Base-by-base conservation (phyloP, 2,888 invertebrate genomes). In the Fabriciana adippe region DNA sequence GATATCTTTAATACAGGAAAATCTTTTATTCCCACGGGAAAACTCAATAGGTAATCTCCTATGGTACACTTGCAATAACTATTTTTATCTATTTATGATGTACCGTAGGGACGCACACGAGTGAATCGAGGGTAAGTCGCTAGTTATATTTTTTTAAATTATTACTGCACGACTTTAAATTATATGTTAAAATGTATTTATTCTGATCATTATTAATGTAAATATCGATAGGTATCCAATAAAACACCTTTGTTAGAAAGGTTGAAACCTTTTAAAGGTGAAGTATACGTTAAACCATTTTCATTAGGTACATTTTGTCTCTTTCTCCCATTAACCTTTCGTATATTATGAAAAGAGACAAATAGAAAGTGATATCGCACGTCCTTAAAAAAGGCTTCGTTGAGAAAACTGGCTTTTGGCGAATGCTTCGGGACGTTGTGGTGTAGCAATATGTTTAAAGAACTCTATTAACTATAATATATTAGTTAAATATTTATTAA, bases 371-470 rank as follows among this genome's bases (percentile, higher is more conserved):
- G 84, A 84, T 82, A 82, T 82, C 80, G 76, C 76, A 79, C 85
- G 83, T 86, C 90, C 84, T 85, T 74, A 84, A 80, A 79, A 82
- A 87, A 91, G 90, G 89, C 89, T 90, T 87, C 79, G 80, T 79
- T 74, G 80, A 81, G 85, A 79, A 88, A 90, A 90, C 92, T 84
- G 87, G 90, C 90, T 90, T 84, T 79, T 75, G 76, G 70, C 74
- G 83, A 89, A 90, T 87, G 90, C 88, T 91, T 74, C 91, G 92
- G 92, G 92, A 92, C 83, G 86, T 73, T 73, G 75, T 41, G 11
- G 35, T 41, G 35, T 16, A 3, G 6, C 45, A n/a, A 57, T 21
- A 47, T 47, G 14, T 18, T 18, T 14, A 53, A 15, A 26, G 5
- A 21, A 5, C 35, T 16, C 8, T 53, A 53, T 8, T 53, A 53